A percentile compares a stretch with the other conserved stretches of the same genome.
Conservation (phyloP, 2,113 vertebrate genomes). For the Nymphicus hollandicus region DNA sequence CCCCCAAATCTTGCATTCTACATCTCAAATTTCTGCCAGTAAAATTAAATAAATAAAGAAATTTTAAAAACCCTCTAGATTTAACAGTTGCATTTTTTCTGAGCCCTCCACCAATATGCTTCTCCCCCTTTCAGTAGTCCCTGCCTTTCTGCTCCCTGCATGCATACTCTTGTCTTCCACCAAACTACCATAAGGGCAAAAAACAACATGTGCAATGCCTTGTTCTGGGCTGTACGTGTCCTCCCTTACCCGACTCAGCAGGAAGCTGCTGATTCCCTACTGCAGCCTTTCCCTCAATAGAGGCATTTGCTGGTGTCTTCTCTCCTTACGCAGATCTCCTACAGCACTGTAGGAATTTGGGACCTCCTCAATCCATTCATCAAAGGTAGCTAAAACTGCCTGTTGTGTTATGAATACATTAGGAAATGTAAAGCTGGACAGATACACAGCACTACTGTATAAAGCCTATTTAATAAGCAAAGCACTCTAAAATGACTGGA, state of each 20-base stretch:
- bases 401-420: not conserved
- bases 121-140: not conserved
- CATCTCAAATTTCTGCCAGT: not conserved
- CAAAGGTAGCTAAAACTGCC: not conserved
- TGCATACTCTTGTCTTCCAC: not conserved
- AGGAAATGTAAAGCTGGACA: not conserved
- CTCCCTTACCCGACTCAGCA: accelerated
- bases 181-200: not conserved
- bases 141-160: not conserved
- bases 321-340: not conserved
- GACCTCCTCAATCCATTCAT: not conserved
- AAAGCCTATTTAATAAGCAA: not conserved
- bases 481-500: not conserved
- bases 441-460: not conserved
- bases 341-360: not conserved
- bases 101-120: not conserved
- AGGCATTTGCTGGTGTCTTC: not conserved
- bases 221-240: not conserved
- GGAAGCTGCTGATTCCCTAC: not conserved
- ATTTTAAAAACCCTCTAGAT: accelerated
- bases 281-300: not conserved
- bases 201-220: not conserved
- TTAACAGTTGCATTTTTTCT: not conserved
- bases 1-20: not conserved
- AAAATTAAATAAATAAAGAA: not conserved